These are phyloP conservation scores for Heptranchias perlo DNA, from an alignment of 2,113 vertebrate species.

Conservation along the genomic window DNA sequence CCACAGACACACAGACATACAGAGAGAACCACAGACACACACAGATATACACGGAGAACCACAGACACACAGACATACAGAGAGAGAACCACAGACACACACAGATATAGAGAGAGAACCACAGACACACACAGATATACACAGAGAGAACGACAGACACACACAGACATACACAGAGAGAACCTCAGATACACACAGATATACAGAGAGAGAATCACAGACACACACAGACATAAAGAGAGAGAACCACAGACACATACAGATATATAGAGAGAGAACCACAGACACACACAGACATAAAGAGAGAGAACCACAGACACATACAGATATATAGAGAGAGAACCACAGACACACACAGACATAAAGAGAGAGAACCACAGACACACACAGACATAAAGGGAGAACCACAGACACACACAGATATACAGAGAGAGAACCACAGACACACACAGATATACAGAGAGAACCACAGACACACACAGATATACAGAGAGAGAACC, in stretches of 20 bases:
- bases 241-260: neutral
- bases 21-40: neutral
- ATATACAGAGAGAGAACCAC: neutral
- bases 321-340: neutral
- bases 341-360: neutral
- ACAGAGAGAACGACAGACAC: neutral
- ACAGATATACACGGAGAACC: too few species aligned
- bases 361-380: neutral
- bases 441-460: neutral
- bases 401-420: neutral
- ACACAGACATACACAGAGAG: neutral
- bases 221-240: neutral
- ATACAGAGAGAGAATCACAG: neutral
- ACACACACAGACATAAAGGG: neutral
- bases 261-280: too few species aligned
- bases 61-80: too few species aligned
- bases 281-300: neutral
- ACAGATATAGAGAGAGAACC: neutral
- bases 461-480: neutral
- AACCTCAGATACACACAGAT: neutral
- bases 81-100: neutral
- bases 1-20: neutral
- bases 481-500: neutral
- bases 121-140: neutral
- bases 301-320: neutral